Base-by-base conservation (phyloP, 2,113 vertebrate genomes). In the Hucho hucho region DNA sequence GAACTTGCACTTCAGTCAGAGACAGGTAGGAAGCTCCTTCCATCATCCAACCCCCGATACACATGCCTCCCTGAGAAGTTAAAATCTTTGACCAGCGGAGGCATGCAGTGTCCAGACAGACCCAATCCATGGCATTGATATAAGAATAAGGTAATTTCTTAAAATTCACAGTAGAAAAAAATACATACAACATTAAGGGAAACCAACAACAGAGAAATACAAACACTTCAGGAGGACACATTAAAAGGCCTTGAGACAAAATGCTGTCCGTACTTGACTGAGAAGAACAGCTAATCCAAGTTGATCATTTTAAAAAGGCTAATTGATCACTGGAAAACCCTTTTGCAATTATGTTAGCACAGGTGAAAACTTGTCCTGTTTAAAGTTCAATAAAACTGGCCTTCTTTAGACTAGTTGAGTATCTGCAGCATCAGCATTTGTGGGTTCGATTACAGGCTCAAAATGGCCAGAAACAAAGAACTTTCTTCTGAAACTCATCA, bases 81-180 rank as follows among this genome's bases (percentile, higher is more conserved):
- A 88, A 87, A 89, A 89, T 90, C 87, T 75, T 79, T 77, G 82
- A 74, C 71, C 83, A 81, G 81, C 79, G 61, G 49, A 76, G 61
- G 75, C 76, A n/a, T 65, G 25, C 80, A 74, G 68, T 59, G 75
- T 88, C 83, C 75, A 85, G 77, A 76, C 76, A 85, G 76, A 85
- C 74, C 79, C 78, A 75, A 89, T 78, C 84, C 85, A 85, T 78
- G 86, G 87, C 82, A 81, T 78, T 71, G 74, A 84, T 84, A 84
- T 79, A 83, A 43, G 2, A 43, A 87, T 84, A 86, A 89, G 53
- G 74, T 87, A 25, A 83, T 88, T 78, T 85, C 76, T 89, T 86
- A 80, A 86, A 89, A 90, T 92, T 93, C 89, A 91, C 90, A 93
- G 91, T 90, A 86, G 81, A 90, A 87, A 82, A 89, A 84, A 80